Percentiles rank a stretch among this genome's conserved stretches.
Evolutionary conservation across 2,888 invertebrate genomes (phyloP).

Genomic region (Rhagonycha lutea): DNA sequence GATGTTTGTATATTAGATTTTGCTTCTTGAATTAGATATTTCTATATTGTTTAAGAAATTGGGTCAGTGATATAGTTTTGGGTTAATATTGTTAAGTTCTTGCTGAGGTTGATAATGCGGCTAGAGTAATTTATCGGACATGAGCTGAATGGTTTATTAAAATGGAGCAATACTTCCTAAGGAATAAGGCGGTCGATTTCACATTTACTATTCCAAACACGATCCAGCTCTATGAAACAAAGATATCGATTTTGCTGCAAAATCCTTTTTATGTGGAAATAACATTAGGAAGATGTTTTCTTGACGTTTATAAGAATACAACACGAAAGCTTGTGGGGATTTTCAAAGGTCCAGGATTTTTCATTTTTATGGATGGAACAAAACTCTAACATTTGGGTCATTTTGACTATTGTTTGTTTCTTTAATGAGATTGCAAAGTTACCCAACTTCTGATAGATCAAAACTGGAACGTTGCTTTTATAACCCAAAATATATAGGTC

Average conservation of each 20-base stretch:
- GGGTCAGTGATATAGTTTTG: constrained; percentile 3
- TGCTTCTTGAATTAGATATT: neutral
- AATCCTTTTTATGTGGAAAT: constrained; percentile 7
- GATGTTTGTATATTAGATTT: too few relatives aligned
- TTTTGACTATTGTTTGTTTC: neutral
- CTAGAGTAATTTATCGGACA: constrained; percentile 17
- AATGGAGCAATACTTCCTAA: neutral
- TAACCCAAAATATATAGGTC: neutral
- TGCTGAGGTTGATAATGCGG: constrained; percentile 11
- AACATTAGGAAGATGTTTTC: neutral
- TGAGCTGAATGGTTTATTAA: constrained; percentile 15
- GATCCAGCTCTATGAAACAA: neutral
- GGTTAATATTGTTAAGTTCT: constrained; percentile 10
- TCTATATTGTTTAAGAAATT: neutral
- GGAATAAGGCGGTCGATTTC: neutral
- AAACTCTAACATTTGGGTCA: neutral
- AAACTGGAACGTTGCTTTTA: too few relatives aligned
- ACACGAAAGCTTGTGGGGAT: neutral
- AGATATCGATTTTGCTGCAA: constrained; percentile 35
- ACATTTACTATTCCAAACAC: constrained; percentile 9
- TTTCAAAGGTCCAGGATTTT: neutral
- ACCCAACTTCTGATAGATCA: neutral
- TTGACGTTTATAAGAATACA: neutral
- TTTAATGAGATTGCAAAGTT: neutral
- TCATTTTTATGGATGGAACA: too few relatives aligned